These are phyloP conservation scores for Pararge aegeria DNA, from an alignment of 1,140 invertebrate species.

Conservation along the genomic window DNA sequence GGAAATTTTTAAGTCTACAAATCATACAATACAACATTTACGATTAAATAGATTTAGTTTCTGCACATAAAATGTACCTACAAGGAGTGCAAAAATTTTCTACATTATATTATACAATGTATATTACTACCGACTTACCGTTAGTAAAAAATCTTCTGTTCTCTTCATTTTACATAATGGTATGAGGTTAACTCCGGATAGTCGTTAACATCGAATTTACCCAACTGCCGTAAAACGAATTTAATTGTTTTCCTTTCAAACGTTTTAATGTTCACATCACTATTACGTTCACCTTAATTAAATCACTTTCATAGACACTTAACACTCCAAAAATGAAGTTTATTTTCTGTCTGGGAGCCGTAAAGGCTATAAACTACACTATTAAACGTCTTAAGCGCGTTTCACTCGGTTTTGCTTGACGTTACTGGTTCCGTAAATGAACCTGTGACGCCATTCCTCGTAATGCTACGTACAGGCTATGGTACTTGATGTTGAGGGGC, in stretches of 20 bases:
- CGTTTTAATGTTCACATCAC: constrained; percentile 22
- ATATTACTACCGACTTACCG: constrained; percentile 14
- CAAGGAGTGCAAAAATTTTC: no score
- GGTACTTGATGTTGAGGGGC: constrained; percentile 47
- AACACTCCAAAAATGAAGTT: not conserved
- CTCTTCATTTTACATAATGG: not conserved
- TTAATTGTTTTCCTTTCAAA: not conserved
- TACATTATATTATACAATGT: no score
- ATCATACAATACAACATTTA: no score
- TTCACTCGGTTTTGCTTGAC: constrained; percentile 39
- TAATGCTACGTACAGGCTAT: constrained; percentile 74
- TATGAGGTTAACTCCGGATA: not conserved
- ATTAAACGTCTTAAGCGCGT: constrained; percentile 33
- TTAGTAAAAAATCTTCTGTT: constrained; percentile 5
- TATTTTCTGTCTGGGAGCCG: not conserved
- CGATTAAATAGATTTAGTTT: no score
- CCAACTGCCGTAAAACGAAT: not conserved
- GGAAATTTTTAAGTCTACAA: no score
- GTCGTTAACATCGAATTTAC: not conserved
- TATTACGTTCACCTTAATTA: constrained; percentile 27
- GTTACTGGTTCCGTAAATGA: constrained; percentile 61
- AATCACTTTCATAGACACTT: constrained; percentile 15
- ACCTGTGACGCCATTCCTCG: constrained; percentile 62
- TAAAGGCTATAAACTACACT: constrained; percentile 9
- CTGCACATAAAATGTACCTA: no score